phyloP scores from a whole-genome alignment of 2,888 invertebrate species.

The Pammene aurita region DNA sequence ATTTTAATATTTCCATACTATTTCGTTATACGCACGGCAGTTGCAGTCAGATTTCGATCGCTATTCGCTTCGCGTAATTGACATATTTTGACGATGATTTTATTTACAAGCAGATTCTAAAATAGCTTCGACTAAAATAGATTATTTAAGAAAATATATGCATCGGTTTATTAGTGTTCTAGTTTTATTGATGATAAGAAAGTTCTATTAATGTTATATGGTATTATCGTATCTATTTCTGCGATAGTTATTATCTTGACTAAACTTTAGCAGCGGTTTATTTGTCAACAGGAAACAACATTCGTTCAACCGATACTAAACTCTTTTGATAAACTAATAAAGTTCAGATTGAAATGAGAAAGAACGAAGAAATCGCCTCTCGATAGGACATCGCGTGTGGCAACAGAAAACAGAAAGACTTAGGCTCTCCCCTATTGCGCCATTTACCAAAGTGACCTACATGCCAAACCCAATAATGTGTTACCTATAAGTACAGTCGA shows the following conservation, averaged over 20 bases:
- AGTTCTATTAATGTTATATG: too few species aligned
- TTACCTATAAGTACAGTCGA: too few species aligned
- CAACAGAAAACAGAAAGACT: slow-evolving; percentile 29
- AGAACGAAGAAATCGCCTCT: not conserved
- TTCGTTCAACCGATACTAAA: not conserved
- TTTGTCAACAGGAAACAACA: slow-evolving; percentile 7
- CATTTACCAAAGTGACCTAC: slow-evolving; percentile 39
- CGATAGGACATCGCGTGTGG: slow-evolving; percentile 34
- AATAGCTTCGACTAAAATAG: too few species aligned
- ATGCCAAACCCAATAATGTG: slow-evolving; percentile 31
- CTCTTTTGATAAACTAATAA: not conserved
- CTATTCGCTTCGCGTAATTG: too few species aligned
- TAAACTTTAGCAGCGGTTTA: slow-evolving; percentile 1
- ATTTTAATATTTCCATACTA: too few species aligned
- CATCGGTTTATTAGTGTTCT: too few species aligned
- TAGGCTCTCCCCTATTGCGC: slow-evolving; percentile 26
- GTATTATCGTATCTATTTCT: not conserved
- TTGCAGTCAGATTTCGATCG: too few species aligned
- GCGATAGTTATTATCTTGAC: not conserved
- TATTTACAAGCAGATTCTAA: too few species aligned
- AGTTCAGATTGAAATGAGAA: not conserved
- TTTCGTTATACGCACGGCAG: too few species aligned
- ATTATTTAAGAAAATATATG: too few species aligned
- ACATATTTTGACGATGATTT: too few species aligned
- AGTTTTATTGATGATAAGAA: too few species aligned